Evolutionary conservation across 2,888 invertebrate genomes (phyloP).

Genomic region (Cotesia congregata): DNA sequence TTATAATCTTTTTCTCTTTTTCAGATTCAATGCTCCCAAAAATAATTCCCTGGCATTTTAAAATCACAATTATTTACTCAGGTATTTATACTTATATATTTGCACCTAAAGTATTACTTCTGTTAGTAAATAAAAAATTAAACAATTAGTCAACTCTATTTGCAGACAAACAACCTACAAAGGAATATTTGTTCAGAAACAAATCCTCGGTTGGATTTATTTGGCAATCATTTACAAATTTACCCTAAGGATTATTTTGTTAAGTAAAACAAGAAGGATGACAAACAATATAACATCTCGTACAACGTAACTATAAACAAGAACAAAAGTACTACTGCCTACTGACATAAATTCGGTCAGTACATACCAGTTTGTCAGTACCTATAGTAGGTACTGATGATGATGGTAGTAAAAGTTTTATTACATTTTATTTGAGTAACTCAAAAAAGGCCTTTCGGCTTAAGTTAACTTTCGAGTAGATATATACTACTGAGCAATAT

Average conservation of each 20-base stretch:
- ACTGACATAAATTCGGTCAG: neutral
- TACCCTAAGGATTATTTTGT: neutral
- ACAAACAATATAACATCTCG: neutral
- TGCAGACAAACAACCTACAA: neutral
- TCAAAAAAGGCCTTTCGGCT: neutral
- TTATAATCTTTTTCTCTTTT: too few relatives aligned
- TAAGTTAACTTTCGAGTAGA: neutral
- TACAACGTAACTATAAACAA: neutral
- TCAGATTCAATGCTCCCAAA: too few relatives aligned
- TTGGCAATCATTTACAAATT: neutral
- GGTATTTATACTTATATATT: neutral
- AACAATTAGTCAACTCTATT: neutral
- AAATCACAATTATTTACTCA: too few relatives aligned
- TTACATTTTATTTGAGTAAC: neutral
- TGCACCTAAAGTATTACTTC: neutral
- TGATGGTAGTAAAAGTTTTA: neutral
- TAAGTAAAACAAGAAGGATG: neutral
- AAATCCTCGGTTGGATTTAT: neutral
- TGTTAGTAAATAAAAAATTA: neutral
- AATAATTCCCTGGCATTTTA: too few relatives aligned
- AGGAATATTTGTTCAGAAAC: neutral
- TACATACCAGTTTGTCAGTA: neutral
- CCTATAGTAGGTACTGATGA: neutral
- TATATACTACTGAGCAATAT: constrained; percentile 5
- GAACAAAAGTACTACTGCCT: neutral